phyloP scores from a whole-genome alignment of 2,113 vertebrate genomes.

The Coptodon bakossiorum region DNA sequence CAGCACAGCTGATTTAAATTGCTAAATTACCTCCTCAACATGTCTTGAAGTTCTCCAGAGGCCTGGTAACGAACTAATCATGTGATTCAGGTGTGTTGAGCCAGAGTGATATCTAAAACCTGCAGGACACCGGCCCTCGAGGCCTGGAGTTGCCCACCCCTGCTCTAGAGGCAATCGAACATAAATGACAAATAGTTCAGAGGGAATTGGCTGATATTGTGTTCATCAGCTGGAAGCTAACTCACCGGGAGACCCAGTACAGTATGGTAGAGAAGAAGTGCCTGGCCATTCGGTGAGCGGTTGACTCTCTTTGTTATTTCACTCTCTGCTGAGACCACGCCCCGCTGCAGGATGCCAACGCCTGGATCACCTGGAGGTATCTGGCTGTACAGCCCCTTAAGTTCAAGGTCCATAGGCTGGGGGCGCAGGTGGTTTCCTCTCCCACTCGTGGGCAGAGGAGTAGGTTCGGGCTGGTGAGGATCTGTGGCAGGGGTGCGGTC shows the following conservation, averaged over 20 bases:
- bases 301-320: not conserved
- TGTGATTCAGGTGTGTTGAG: not conserved
- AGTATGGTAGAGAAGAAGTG: not conserved
- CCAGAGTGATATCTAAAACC: not conserved
- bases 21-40: not conserved
- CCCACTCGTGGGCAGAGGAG: not conserved
- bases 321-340: not conserved
- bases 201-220: not conserved
- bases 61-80: not conserved
- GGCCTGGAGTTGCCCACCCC: not conserved
- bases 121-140: fast-evolving
- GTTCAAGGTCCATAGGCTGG: not conserved
- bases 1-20: fast-evolving
- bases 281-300: not conserved
- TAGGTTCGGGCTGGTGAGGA: not conserved
- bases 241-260: not conserved
- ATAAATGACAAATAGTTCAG: not conserved
- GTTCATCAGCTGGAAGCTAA: not conserved
- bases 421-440: not conserved
- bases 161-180: not conserved
- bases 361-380: not conserved
- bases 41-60: not conserved
- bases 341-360: not conserved
- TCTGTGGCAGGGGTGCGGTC: not conserved
- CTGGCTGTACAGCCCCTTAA: not conserved